These are phyloP conservation scores for Anolis carolinensis DNA, from an alignment of 2,113 vertebrate species.

Conservation along the genomic window DNA sequence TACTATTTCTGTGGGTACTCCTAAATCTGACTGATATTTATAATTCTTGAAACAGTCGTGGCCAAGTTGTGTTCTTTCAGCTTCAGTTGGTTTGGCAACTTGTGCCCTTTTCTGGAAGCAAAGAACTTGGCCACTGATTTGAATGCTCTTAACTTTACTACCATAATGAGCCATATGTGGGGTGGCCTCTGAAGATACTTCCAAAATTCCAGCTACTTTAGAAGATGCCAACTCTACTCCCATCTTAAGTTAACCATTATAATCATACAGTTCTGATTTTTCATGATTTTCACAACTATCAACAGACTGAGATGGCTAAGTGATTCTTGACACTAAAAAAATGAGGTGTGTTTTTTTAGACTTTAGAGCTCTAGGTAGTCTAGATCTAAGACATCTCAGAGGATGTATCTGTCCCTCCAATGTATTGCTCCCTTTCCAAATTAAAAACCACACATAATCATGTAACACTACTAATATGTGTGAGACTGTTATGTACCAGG, in stretches of 20 bases:
- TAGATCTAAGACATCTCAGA: neutral
- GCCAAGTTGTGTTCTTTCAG: neutral
- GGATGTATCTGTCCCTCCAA: neutral
- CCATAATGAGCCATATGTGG: neutral
- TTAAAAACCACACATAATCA: neutral
- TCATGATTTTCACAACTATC: neutral
- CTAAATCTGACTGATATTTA: neutral
- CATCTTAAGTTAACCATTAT: neutral
- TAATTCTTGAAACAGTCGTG: neutral
- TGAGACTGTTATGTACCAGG: neutral
- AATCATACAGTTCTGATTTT: neutral
- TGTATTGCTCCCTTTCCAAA: neutral
- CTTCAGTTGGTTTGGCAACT: neutral
- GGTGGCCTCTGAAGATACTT: neutral
- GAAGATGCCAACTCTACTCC: neutral
- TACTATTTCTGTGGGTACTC: neutral
- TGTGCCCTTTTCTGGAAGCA: neutral
- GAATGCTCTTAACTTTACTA: neutral
- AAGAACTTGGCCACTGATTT: no score
- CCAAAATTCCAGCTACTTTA: neutral
- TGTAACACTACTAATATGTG: neutral
- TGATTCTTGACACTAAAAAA: no score
- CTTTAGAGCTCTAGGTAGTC: neutral
- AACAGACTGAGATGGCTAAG: no score
- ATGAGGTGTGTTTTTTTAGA: neutral